These are phyloP conservation scores for Rhagonycha fulva DNA, from an alignment of 2,888 invertebrate species.

Conservation along the genomic window DNA sequence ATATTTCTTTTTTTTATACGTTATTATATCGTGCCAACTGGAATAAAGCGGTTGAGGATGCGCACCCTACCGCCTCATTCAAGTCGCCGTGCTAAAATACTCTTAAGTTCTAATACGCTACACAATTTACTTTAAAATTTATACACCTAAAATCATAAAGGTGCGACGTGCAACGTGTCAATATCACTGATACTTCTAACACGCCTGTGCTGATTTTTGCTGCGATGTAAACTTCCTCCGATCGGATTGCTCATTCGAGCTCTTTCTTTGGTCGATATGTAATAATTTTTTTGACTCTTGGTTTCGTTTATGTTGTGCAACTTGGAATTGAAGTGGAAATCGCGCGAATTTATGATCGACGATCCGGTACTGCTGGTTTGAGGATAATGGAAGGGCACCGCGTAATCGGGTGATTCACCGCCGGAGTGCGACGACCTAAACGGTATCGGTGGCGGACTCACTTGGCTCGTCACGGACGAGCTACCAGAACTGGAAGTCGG, in stretches of 20 bases:
- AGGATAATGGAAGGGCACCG: conserved; percentile 45
- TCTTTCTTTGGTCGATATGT: conserved; percentile 22
- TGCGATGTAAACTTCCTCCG: conserved; percentile 56
- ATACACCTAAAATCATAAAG: conserved; percentile 33
- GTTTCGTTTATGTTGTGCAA: conserved; percentile 29
- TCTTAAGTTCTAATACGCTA: background rate
- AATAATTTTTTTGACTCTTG: conserved; percentile 12
- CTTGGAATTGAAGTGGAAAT: conserved; percentile 7
- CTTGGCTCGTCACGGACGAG: conserved; percentile 62
- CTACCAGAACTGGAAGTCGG: conserved; percentile 71
- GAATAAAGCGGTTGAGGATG: background rate
- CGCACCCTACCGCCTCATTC: background rate
- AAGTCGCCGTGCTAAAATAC: background rate
- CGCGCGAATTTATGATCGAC: background rate
- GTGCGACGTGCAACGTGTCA: conserved; percentile 60
- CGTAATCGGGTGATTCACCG: conserved; percentile 51
- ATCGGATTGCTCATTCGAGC: conserved; percentile 47
- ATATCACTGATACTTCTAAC: conserved; percentile 79
- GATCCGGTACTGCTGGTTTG: conserved; percentile 1
- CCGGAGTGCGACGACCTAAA: conserved; percentile 54
- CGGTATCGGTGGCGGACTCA: conserved; percentile 56
- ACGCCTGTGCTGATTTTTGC: conserved; percentile 64
- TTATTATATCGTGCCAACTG: background rate
- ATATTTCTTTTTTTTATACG: background rate
- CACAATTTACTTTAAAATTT: background rate